Conservation (phyloP, 2,797 vertebrate species). For the Buceros bicornis region DNA sequence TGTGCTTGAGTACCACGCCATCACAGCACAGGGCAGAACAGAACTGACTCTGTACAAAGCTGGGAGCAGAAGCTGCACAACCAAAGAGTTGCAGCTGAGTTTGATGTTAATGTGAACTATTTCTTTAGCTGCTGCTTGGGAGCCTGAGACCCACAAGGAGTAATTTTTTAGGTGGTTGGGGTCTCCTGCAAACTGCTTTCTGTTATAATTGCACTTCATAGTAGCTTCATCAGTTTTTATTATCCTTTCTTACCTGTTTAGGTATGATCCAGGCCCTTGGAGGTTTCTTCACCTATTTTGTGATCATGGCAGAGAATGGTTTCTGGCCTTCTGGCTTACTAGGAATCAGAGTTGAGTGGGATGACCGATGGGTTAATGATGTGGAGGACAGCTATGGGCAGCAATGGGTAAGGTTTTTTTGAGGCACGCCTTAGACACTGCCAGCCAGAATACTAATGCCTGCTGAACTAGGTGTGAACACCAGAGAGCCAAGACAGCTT, state of each 20-base stretch:
- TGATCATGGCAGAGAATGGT: slow-evolving; percentile 96
- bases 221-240: neutral
- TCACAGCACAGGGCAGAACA: neutral
- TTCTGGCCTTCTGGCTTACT: slow-evolving; percentile 90
- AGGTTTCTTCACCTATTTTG: slow-evolving; percentile 97
- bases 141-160: neutral
- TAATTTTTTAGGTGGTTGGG: neutral
- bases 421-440: neutral
- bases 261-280: slow-evolving; percentile 98
- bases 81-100: neutral
- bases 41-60: slow-evolving; percentile 5
- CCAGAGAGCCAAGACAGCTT: neutral
- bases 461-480: neutral
- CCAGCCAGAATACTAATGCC: neutral
- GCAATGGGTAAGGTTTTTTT: slow-evolving; percentile 89
- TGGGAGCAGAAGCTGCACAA: neutral
- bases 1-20: neutral
- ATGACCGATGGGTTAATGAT: slow-evolving; percentile 89
- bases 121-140: neutral
- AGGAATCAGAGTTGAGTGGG: slow-evolving; percentile 89
- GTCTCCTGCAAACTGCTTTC: neutral
- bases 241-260: slow-evolving; percentile 29
- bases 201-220: neutral
- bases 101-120: neutral
- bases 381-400: slow-evolving; percentile 98